A percentile compares a stretch with the other conserved stretches of the same genome.
phyloP scores from a whole-genome alignment of 1,140 invertebrate genomes.

The Leptoteleia sp. region DNA sequence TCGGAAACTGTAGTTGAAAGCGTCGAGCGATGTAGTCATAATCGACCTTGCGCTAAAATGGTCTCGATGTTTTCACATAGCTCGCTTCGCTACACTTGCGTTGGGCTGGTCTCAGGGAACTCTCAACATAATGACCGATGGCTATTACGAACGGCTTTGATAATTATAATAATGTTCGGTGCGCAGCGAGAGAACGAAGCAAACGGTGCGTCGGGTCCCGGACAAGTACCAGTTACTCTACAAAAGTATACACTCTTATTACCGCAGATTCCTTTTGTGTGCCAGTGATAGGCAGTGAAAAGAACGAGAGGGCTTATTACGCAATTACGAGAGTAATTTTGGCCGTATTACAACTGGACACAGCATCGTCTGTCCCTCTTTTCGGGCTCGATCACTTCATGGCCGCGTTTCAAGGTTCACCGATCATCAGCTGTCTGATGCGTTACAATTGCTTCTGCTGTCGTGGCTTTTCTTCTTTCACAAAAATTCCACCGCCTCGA shows the following conservation, averaged over 20 bases:
- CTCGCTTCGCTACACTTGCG: slow-evolving; percentile 66
- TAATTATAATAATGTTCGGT: slow-evolving; percentile 77
- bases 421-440: slow-evolving; percentile 50
- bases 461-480: slow-evolving; percentile 2
- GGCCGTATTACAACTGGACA: slow-evolving; percentile 70
- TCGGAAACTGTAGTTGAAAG: slow-evolving; percentile 47
- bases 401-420: slow-evolving; percentile 52
- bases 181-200: slow-evolving; percentile 53
- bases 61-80: slow-evolving; percentile 72
- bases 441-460: slow-evolving; percentile 27
- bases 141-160: slow-evolving; percentile 71
- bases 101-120: slow-evolving; percentile 52
- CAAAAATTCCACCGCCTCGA: too few relatives aligned
- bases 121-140: slow-evolving; percentile 71
- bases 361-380: slow-evolving; percentile 43
- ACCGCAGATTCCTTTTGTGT: slow-evolving; percentile 69
- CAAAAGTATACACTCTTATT: slow-evolving; percentile 73
- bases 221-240: slow-evolving; percentile 66
- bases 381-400: slow-evolving; percentile 48
- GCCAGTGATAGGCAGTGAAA: slow-evolving; percentile 58
- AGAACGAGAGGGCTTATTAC: slow-evolving; percentile 74
- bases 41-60: slow-evolving; percentile 71
- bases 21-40: slow-evolving; percentile 71
- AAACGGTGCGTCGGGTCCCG: slow-evolving; percentile 56
- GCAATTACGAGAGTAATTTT: slow-evolving; percentile 78